These are phyloP conservation scores for Notarius quadriscutis DNA, from an alignment of 2,113 vertebrate genomes.

Conservation along the genomic window DNA sequence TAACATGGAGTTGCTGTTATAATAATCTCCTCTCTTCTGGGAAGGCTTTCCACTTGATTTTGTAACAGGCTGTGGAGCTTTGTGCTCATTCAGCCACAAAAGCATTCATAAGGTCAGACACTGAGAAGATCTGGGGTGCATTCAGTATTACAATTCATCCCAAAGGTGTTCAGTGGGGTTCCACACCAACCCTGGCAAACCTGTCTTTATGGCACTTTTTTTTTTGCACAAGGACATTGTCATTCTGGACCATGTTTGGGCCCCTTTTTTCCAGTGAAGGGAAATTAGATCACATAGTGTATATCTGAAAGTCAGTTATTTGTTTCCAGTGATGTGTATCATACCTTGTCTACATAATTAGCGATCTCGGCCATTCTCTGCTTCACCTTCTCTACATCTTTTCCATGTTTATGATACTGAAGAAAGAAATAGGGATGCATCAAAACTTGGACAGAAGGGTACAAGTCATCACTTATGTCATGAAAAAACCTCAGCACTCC, in stretches of 20 bases:
- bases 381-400: constrained; percentile 94
- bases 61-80: neutral
- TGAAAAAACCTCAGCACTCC: neutral
- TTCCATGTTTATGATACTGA: constrained; percentile 97
- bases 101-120: neutral
- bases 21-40: neutral
- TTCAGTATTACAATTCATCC: neutral
- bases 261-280: neutral
- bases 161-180: neutral
- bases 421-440: constrained; percentile 2
- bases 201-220: neutral
- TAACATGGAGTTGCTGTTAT: neutral
- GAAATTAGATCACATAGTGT: neutral
- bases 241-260: neutral
- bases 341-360: constrained; percentile 97
- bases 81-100: neutral
- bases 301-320: constrained; percentile 30
- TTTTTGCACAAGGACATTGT: neutral
- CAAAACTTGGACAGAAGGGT: neutral
- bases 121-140: neutral
- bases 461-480: neutral
- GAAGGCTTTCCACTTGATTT: neutral
- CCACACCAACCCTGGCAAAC: neutral
- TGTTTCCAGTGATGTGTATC: constrained; percentile 25
- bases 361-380: constrained; percentile 95